phyloP scores from a whole-genome alignment of 2,888 invertebrate genomes.

The Stenotaenia linearis region DNA sequence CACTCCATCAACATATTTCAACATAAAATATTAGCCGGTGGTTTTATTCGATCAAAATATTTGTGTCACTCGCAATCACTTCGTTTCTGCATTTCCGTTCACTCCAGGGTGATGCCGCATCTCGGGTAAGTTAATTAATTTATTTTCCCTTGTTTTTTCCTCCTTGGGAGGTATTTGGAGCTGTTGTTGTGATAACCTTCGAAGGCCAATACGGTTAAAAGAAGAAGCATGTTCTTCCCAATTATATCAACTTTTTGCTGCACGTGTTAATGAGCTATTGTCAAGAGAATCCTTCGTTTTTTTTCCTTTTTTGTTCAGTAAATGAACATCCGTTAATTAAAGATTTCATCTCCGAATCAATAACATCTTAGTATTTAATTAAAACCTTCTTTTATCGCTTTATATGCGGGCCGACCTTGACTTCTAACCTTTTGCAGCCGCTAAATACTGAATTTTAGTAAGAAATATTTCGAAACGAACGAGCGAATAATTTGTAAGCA shows the following conservation, averaged over 20 bases:
- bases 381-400: background rate
- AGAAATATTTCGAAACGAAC: background rate
- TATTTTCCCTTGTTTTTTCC: background rate
- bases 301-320: background rate
- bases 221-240: background rate
- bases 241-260: background rate
- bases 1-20: background rate
- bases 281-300: background rate
- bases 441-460: background rate
- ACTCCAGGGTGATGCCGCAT: slow-evolving; percentile 18
- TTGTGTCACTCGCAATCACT: slow-evolving; percentile 3
- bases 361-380: background rate
- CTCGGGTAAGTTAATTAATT: background rate
- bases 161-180: no score
- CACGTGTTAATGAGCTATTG: background rate
- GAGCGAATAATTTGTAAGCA: background rate
- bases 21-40: background rate
- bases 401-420: background rate
- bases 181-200: background rate
- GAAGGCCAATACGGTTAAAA: background rate
- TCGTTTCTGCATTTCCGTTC: background rate
- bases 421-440: background rate
- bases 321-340: background rate
- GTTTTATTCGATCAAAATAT: background rate
- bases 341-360: background rate